Base-by-base conservation (phyloP, 2,888 invertebrate species). In the Conomelus anceps region DNA sequence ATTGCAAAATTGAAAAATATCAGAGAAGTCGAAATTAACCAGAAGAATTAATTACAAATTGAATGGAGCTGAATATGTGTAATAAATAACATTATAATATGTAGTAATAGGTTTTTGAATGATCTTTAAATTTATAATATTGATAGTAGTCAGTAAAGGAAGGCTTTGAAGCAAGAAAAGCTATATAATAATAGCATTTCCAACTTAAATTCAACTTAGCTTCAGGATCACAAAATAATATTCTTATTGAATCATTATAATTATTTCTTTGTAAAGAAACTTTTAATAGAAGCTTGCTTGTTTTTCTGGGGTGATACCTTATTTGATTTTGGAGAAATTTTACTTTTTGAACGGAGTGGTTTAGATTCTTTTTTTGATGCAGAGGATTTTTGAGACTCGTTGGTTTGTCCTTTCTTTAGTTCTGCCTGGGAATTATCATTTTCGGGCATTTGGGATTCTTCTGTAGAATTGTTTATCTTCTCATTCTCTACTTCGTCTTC, bases 221-320 rank as follows among this genome's bases (percentile, higher is more conserved):
- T n/a, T n/a, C n/a, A n/a, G n/a, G n/a, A n/a, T n/a, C n/a, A n/a
- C n/a, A n/a, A n/a, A n/a, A n/a, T n/a, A n/a, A n/a, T n/a, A n/a
- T n/a, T n/a, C n/a, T n/a, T 63, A n/a, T n/a, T n/a, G n/a, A n/a
- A 1, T 6, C 20, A 13, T 63, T 63, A n/a, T 41, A 22, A 85
- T 20, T 85, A 85, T 85, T 85, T 85, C 24, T 85, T 85, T n/a
- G 23, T 24, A n/a, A 86, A 86, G 24, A 86, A 86, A 86, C 29
- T 86, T 13, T 17, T 86, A 26, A 86, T 86, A 13, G 86, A 86
- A 17, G 86, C 86, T n/a, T 86, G 86, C 29, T 86, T 86, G 22
- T 26, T 29, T 86, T 86, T 86, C 24, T 24, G 23, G 13, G 86
- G 86, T 17, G 86, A 86, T 0, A 24, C n/a, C 22, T 84, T 86